Conservation (phyloP, 1,140 invertebrate species). For the Drosophila melanica region DNA sequence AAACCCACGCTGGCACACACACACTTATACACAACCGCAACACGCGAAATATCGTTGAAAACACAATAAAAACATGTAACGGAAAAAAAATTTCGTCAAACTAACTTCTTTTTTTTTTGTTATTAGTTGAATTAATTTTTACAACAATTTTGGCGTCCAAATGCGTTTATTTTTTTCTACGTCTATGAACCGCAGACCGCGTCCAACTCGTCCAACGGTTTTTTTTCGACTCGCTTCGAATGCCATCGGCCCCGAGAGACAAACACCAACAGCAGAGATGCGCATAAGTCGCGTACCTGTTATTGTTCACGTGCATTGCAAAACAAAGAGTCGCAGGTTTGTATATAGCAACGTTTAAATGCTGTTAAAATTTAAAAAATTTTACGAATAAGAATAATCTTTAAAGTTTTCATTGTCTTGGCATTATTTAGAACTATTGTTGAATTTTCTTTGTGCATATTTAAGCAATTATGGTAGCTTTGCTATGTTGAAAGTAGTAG, state of each 20-base stretch:
- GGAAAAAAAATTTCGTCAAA: conserved; percentile 33
- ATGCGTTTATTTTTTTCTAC: conserved; percentile 21
- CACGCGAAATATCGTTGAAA: conserved; percentile 28
- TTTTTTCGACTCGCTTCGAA: conserved; percentile 49
- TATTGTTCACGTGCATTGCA: conserved; percentile 11
- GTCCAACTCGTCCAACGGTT: conserved; percentile 53
- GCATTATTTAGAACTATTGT: not conserved
- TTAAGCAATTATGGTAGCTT: not conserved
- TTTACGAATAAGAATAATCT: too few species aligned
- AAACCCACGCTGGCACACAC: not conserved
- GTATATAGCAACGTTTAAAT: too few species aligned
- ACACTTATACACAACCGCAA: conserved; percentile 1
- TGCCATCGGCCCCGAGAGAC: conserved; percentile 30
- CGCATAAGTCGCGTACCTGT: conserved; percentile 18
- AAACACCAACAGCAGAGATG: conserved; percentile 30
- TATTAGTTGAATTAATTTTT: conserved; percentile 39
- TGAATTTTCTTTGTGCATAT: not conserved
- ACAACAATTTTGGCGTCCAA: conserved; percentile 45
- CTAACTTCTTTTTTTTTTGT: conserved; percentile 14
- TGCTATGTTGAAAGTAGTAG: not conserved
- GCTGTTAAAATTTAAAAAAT: not conserved
- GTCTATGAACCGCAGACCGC: conserved; percentile 39
- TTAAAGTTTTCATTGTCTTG: not conserved
- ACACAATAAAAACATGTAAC: conserved; percentile 33
- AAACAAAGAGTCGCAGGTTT: conserved; percentile 7